These are phyloP conservation scores for Bubalus kerabau DNA, from an alignment of 2,113 vertebrate species.

Conservation along the genomic window DNA sequence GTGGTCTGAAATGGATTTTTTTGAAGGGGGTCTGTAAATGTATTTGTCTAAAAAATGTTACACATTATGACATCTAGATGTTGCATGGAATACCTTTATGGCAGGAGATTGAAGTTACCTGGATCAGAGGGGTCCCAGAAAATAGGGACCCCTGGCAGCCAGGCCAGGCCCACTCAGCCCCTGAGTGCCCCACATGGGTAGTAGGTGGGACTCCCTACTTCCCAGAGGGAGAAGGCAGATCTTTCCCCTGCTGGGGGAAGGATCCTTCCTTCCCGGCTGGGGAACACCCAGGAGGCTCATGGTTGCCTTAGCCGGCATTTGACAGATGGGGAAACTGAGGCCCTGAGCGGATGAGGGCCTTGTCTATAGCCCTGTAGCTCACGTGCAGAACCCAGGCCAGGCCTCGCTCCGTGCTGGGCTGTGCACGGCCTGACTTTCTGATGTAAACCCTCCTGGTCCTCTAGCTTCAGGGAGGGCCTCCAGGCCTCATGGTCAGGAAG, in stretches of 20 bases:
- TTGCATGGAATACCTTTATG: neutral
- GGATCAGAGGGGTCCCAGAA: neutral
- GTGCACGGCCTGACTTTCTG: neutral
- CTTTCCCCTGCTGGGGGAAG: too few species aligned
- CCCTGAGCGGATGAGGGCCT: accelerated
- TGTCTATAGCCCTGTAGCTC: neutral
- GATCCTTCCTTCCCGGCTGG: too few species aligned
- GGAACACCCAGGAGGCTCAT: neutral
- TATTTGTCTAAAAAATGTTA: neutral
- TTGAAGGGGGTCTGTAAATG: neutral
- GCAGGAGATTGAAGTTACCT: neutral
- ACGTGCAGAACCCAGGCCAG: neutral
- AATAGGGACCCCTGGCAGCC: neutral
- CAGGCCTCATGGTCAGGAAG: neutral
- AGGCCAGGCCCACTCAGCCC: neutral
- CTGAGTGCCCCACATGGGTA: neutral
- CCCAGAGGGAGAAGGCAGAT: neutral
- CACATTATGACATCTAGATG: neutral
- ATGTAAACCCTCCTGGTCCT: neutral
- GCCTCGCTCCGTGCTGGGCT: accelerated
- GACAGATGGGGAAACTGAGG: neutral
- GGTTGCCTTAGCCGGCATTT: neutral
- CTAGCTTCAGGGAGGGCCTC: neutral
- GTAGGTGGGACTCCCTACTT: neutral
- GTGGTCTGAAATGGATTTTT: neutral